These are phyloP conservation scores for Stenurella melanura DNA, from an alignment of 2,888 invertebrate species.

Conservation along the genomic window DNA sequence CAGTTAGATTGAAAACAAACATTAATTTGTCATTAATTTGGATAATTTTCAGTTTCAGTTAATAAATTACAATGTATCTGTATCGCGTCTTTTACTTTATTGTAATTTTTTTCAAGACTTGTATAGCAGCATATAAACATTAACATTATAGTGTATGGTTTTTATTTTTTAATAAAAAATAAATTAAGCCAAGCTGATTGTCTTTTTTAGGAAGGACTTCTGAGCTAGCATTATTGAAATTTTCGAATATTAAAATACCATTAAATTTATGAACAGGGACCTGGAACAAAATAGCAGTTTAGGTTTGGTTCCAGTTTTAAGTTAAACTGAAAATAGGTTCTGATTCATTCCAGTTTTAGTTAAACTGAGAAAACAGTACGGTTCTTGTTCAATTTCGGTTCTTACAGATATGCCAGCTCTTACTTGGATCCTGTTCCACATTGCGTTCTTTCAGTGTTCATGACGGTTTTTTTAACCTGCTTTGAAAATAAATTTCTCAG, in stretches of 20 bases:
- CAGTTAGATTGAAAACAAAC: not conserved
- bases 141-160: not conserved
- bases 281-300: too few relatives aligned
- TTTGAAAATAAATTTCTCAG: too few relatives aligned
- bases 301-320: too few relatives aligned
- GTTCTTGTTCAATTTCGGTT: too few relatives aligned
- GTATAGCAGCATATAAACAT: not conserved
- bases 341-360: too few relatives aligned
- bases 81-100: not conserved
- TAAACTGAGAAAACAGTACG: too few relatives aligned
- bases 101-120: not conserved
- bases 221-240: too few relatives aligned
- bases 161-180: conserved; percentile 7
- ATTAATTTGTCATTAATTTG: not conserved
- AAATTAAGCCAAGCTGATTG: not conserved
- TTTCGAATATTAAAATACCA: not conserved
- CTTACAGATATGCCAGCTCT: too few relatives aligned
- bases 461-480: too few relatives aligned
- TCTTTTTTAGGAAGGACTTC: not conserved
- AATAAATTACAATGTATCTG: not conserved
- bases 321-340: too few relatives aligned
- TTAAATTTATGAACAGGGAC: not conserved
- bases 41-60: not conserved
- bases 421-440: too few relatives aligned
- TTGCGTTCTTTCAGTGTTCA: too few relatives aligned